Evolutionary conservation across 2,888 invertebrate species (phyloP).

Genomic region (Brenthis ino): DNA sequence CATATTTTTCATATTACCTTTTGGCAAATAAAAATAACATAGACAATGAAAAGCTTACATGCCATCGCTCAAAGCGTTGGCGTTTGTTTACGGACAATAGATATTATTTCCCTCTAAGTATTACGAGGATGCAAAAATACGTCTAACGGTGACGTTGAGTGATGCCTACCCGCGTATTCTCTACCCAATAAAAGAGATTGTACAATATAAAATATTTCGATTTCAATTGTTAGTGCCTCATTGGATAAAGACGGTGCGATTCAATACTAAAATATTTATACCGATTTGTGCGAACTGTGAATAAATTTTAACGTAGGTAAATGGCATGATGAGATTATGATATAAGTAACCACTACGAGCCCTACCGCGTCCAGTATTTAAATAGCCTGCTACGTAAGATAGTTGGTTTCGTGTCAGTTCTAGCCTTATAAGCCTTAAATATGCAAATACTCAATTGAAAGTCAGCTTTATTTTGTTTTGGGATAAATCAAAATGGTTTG

Average conservation of each 20-base stretch:
- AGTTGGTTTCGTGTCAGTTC: conserved; percentile 25
- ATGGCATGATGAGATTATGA: conserved; percentile 32
- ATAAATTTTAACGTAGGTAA: conserved; percentile 48
- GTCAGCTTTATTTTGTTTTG: background rate
- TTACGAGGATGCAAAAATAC: conserved; percentile 76
- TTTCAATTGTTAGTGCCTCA: conserved; percentile 67
- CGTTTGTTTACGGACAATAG: conserved; percentile 70
- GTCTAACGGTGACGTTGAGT: conserved; percentile 73
- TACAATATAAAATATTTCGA: conserved; percentile 78
- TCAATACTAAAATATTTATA: conserved; percentile 68
- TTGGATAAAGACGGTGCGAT: conserved; percentile 62
- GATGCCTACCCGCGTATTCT: conserved; percentile 77
- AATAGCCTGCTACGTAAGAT: conserved; percentile 13
- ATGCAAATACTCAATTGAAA: background rate
- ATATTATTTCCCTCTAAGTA: conserved; percentile 73
- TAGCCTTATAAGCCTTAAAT: conserved; percentile 7
- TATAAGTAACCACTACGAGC: conserved; percentile 22
- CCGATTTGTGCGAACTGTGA: conserved; percentile 50
- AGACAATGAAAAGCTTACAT: conserved; percentile 28
- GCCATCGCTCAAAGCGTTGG: conserved; percentile 60
- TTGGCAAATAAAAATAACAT: conserved; percentile 36
- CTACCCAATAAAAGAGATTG: conserved; percentile 74
- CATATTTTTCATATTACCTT: conserved; percentile 15
- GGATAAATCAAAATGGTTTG: conserved; percentile 6
- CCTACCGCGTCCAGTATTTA: conserved; percentile 15